Evolutionary conservation across 2,113 vertebrate species (phyloP), one percentile per base, ranked within the genome.

Genomic region (Montifringilla adamsi): DNA sequence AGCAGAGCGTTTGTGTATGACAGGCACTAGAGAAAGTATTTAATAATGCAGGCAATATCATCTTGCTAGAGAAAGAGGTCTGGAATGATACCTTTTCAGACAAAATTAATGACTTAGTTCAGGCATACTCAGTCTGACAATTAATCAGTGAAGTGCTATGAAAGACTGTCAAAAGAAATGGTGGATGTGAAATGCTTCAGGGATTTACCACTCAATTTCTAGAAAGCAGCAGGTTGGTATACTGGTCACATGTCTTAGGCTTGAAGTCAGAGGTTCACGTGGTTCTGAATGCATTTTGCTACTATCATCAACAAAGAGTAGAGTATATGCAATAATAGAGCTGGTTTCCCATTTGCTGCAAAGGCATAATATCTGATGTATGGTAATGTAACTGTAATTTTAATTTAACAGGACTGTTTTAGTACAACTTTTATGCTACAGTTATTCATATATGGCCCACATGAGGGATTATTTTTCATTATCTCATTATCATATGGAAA

Each of bases 81-180:
- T 76, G 83, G 82, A 95, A 96, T 93, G 53, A 89, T 72, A 84
- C 77, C 47, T 84, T 96, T 96, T 89, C 81, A 88, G 94, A 83
- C 58, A 94, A 95, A 97, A 97, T 96, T 95, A 96, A 95, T 95
- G 47, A 86, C 84, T 95, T 85, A 49, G 78, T 93, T 97, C 95
- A 95, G 84, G 87, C 79, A 90, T 89, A 95, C 87, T 93, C 86
- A 89, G 79, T 66, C 80, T 87, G 83, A 93, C 75, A 95, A 97
- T 96, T 96, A 91, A 96, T 95, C 95, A 96, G 93, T 19, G n/a
- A 82, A 90, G 53, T 87, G 83, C 73, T 79, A 62, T 92, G 41
- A 88, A 95, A 79, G 39, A 58, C 43, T 78, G 69, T 83, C 76
- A 93, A 64, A 95, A 82, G 68, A 91, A 94, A 73, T 28, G 16